phyloP scores from a whole-genome alignment of 2,797 vertebrate genomes.

The Pantherophis alleghaniensis region DNA sequence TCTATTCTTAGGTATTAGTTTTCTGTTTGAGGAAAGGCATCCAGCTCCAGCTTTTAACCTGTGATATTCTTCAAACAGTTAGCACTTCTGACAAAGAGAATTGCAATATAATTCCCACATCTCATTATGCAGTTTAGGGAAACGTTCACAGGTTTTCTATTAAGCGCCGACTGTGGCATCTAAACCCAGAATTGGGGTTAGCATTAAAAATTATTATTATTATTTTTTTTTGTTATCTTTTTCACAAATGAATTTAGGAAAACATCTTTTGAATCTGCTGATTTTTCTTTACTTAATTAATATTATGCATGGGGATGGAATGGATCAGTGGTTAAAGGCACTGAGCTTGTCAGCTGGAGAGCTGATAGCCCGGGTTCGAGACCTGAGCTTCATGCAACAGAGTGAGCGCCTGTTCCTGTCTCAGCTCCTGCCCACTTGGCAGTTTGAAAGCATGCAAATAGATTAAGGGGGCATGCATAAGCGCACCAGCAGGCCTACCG shows the following conservation, averaged over 20 bases:
- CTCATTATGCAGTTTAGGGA: not conserved
- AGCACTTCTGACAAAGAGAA: not conserved
- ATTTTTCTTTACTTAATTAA: not conserved
- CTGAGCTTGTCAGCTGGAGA: not conserved
- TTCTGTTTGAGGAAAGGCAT: not conserved
- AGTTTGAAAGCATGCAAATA: not conserved
- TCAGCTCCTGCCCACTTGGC: not conserved
- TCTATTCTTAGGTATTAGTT: not conserved
- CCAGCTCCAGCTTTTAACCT: not conserved
- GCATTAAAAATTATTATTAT: not conserved
- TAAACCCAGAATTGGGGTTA: not conserved
- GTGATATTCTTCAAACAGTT: not conserved
- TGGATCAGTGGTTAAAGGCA: not conserved
- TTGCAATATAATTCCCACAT: not conserved
- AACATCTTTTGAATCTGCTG: not conserved
- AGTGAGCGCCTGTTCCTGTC: not conserved
- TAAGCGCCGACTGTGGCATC: not conserved
- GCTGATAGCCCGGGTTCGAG: not conserved
- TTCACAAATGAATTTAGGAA: not conserved
- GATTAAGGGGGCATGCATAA: not conserved
- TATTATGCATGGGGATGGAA: not conserved
- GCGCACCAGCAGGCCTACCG: too few relatives aligned
- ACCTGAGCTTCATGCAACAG: not conserved
- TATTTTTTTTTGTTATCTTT: not conserved
- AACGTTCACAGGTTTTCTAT: not conserved